These are phyloP conservation scores for Cinclus cinclus DNA, from an alignment of 2,113 vertebrate genomes.

Conservation along the genomic window DNA sequence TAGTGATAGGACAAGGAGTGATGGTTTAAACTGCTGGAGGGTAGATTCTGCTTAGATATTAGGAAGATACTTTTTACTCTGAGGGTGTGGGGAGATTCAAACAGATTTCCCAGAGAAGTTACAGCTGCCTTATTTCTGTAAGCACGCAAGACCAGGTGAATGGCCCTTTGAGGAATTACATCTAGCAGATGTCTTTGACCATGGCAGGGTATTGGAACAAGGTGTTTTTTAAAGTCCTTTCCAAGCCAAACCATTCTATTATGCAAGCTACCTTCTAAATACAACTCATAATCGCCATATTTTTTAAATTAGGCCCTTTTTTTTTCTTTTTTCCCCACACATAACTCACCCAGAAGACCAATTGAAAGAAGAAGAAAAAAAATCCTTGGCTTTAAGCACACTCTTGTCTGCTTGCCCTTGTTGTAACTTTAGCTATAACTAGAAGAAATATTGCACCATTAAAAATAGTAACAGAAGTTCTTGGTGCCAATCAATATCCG, in stretches of 20 bases:
- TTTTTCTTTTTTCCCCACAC: not conserved
- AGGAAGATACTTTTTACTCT: not conserved
- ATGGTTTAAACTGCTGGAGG: not conserved
- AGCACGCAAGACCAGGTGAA: not conserved
- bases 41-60: not conserved
- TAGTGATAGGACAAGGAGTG: accelerated
- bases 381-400: not conserved
- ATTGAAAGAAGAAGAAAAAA: not conserved
- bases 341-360: not conserved
- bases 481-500: slow-evolving; percentile 29
- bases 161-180: not conserved
- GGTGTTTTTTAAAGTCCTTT: not conserved
- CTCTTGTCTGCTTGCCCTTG: not conserved
- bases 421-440: slow-evolving; percentile 14
- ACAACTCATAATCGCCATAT: not conserved
- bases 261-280: not conserved
- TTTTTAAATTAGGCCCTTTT: not conserved
- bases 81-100: not conserved
- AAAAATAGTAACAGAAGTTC: slow-evolving; percentile 13
- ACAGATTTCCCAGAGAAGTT: not conserved
- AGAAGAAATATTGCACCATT: slow-evolving; percentile 7
- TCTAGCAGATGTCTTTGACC: not conserved
- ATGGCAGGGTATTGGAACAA: not conserved
- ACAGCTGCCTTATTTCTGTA: not conserved
- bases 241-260: not conserved